Evolutionary conservation across 37 sponge, comb jelly and placozoan genomes (phyloP), one percentile per base, ranked within the genome.

Genomic region (Hormiphora californensis): DNA sequence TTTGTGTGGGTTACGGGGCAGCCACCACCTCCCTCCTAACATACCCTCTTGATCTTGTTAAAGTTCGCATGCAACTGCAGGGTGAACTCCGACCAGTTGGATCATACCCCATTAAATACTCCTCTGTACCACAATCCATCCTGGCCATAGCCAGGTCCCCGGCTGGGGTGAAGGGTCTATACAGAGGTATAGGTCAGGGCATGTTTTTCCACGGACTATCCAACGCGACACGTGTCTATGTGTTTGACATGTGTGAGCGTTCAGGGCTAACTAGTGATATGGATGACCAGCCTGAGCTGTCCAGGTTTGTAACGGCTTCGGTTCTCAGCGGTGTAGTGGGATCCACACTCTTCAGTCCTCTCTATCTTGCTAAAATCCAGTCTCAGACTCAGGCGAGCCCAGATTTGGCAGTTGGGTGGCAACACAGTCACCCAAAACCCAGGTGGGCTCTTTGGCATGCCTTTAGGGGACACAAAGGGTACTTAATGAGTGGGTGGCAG

Each of bases 81-180:
- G 67, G 67, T 1, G 67, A 65, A 17, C 67, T 65, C 38, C 32
- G 67, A 65, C 67, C 67, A 1, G 38, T 38, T 65, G 67, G 67
- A 4, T 36, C 32, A 31, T 33, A 65, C 37, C 34, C 67, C 67
- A 17, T 65, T 2, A 65, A 34, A 17, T 65, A 65, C 67, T 4
- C 11, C 8, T 36, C 67, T 5, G 17, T 65, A 34, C 67, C 67
- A 5, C 67, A 65, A 32, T 65, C 67, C 12, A 4, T 65, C 11
- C 4, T 34, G 36, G 37, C 34, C 9, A 19, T 65, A 7, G 5
- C 35, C 2, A n/a, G n/a, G n/a, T 3, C 19, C 9, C 31, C 12
- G 8, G 34, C 34, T 7, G 67, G 67, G 21, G 67, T 65, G 3
- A 65, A 28, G 36, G 67, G 67, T 4, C 17, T 65, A 38, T 65